phyloP scores from a whole-genome alignment of 2,113 vertebrate species.

The Apodemus sylvaticus region DNA sequence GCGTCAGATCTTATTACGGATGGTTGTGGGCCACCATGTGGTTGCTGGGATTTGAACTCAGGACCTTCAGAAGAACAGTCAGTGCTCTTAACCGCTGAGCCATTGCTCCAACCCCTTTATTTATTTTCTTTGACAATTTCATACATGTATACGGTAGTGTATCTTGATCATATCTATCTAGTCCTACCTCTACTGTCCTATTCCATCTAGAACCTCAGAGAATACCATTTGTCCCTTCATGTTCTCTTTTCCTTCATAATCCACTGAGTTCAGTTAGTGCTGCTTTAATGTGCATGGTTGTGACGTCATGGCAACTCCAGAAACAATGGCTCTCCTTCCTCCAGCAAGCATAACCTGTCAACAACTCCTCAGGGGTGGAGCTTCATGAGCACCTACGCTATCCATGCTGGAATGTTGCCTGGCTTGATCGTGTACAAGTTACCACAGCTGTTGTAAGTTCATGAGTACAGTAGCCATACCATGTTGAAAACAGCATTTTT shows the following conservation, averaged over 20 bases:
- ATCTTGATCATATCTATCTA: neutral
- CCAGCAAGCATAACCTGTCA: neutral
- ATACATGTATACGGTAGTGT: neutral
- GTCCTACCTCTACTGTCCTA: neutral
- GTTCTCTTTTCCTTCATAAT: neutral
- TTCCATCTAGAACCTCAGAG: neutral
- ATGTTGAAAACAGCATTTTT: neutral
- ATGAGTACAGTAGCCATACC: neutral
- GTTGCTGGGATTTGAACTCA: too few species aligned
- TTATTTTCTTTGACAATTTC: neutral
- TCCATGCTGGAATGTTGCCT: neutral
- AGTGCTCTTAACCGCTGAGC: too few species aligned
- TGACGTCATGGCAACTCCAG: neutral
- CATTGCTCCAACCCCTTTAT: too few species aligned
- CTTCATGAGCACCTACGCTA: neutral
- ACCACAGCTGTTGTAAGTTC: neutral
- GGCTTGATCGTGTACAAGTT: neutral
- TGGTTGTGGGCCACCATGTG: too few species aligned
- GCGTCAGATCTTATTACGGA: too few species aligned
- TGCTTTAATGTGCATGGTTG: neutral
- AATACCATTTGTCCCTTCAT: neutral
- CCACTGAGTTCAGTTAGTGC: neutral
- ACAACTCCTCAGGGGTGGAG: neutral
- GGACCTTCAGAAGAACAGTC: too few species aligned
- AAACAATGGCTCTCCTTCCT: neutral